Evolutionary conservation across 1,140 invertebrate genomes (phyloP).

Genomic region (Lepidurus apus): DNA sequence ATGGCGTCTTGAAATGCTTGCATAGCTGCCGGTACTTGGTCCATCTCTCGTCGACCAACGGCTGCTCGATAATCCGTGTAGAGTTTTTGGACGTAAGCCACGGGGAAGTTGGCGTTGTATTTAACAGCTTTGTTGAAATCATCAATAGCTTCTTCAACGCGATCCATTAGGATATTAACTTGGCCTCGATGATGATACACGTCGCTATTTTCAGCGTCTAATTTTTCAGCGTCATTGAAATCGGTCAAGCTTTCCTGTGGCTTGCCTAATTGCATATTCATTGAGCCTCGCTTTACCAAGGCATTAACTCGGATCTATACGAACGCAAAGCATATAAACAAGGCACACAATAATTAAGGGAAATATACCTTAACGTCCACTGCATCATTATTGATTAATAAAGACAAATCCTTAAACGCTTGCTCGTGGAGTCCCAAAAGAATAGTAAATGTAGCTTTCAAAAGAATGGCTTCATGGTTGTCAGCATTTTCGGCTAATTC

Average conservation of each 20-base stretch:
- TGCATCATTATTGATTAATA: conserved; percentile 55
- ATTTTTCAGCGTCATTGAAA: conserved; percentile 65
- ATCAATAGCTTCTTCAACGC: conserved; percentile 65
- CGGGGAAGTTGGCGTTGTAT: conserved; percentile 72
- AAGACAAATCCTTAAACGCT: conserved; percentile 64
- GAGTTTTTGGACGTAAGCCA: conserved; percentile 80
- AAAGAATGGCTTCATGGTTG: conserved; percentile 61
- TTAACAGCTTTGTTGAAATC: conserved; percentile 79
- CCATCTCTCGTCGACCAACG: conserved; percentile 50
- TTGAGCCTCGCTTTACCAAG: conserved; percentile 78
- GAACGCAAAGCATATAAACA: not conserved
- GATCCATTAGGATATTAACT: conserved; percentile 73
- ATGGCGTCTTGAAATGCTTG: conserved; percentile 66
- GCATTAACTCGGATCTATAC: conserved; percentile 67
- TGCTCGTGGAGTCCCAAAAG: conserved; percentile 64
- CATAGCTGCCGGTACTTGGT: conserved; percentile 55
- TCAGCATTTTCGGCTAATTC: conserved; percentile 40
- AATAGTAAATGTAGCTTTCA: conserved; percentile 76
- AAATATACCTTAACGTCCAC: conserved; percentile 49
- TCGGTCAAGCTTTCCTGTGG: conserved; percentile 65
- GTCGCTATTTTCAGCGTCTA: conserved; percentile 75
- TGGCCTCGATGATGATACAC: conserved; percentile 74
- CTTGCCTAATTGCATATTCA: conserved; percentile 72
- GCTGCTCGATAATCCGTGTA: conserved; percentile 74
- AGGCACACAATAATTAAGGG: conserved; percentile 22